These are phyloP conservation scores for Eublepharis macularius DNA, from an alignment of 2,113 vertebrate genomes.

Conservation along the genomic window DNA sequence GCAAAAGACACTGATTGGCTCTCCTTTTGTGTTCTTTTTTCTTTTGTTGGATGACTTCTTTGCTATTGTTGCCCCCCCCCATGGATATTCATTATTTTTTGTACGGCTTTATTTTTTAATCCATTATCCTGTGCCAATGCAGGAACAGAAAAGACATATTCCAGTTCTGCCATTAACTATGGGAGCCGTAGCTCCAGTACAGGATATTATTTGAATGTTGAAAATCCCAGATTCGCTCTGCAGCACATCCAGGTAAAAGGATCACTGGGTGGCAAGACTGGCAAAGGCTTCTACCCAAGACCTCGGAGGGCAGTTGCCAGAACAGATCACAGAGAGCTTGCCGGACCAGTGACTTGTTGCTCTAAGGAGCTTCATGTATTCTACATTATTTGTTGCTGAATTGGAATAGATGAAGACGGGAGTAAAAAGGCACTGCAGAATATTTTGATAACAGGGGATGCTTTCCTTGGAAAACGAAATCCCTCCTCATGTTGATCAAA, in stretches of 20 bases:
- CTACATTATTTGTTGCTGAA: not conserved
- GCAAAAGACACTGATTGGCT: conserved; percentile 22
- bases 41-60: conserved; percentile 13
- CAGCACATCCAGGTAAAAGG: not conserved
- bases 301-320: not conserved
- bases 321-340: not conserved
- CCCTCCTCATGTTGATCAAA: conserved; percentile 29
- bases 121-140: no score
- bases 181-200: not conserved
- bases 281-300: not conserved
- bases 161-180: not conserved
- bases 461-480: conserved; percentile 41
- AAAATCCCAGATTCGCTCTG: not conserved
- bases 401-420: conserved; percentile 19
- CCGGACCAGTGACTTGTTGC: not conserved
- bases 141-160: not conserved
- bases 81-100: not conserved
- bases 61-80: not conserved
- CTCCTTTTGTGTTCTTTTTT: not conserved
- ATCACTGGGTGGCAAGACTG: no score
- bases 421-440: not conserved
- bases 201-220: not conserved
- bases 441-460: conserved; percentile 20
- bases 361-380: not conserved
- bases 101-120: no score